phyloP scores from a whole-genome alignment of 2,113 vertebrate species.

The Podarcis cretensis region DNA sequence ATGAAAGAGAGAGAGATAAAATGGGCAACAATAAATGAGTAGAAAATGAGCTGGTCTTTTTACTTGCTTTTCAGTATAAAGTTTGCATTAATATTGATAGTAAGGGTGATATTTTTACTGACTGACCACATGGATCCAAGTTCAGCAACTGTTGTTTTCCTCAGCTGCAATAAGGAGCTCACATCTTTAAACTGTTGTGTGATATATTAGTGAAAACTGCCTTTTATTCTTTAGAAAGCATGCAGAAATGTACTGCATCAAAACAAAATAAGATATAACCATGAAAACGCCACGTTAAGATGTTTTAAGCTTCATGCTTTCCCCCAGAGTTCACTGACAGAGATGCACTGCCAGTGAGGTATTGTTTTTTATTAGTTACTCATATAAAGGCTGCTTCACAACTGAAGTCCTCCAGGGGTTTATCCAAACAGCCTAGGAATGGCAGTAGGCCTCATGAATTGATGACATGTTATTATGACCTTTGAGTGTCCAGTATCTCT shows the following conservation, averaged over 20 bases:
- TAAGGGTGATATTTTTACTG: neutral
- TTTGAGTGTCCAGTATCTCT: slow-evolving; percentile 54
- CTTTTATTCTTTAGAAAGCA: slow-evolving; percentile 10
- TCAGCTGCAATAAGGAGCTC: neutral
- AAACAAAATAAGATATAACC: neutral
- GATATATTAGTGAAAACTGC: slow-evolving; percentile 3
- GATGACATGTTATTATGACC: slow-evolving; percentile 50
- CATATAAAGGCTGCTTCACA: slow-evolving; percentile 18
- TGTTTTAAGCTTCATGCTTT: slow-evolving; percentile 9
- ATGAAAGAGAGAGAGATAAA: neutral
- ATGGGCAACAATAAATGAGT: slow-evolving; percentile 2
- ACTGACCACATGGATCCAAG: neutral
- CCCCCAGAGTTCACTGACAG: slow-evolving; percentile 7
- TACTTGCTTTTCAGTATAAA: neutral
- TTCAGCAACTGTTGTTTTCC: slow-evolving; percentile 6
- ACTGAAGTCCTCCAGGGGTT: slow-evolving; percentile 1
- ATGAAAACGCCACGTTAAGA: slow-evolving; percentile 34
- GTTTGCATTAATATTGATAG: neutral
- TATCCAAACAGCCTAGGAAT: slow-evolving; percentile 39
- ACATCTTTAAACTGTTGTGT: neutral
- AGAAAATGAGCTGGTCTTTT: neutral
- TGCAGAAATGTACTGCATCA: neutral
- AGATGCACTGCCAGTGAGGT: neutral
- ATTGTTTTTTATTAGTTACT: slow-evolving; percentile 5
- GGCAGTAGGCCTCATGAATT: slow-evolving; percentile 37